Evolutionary conservation across 2,888 invertebrate species (phyloP).

Genomic region (Hybos culiciformis): DNA sequence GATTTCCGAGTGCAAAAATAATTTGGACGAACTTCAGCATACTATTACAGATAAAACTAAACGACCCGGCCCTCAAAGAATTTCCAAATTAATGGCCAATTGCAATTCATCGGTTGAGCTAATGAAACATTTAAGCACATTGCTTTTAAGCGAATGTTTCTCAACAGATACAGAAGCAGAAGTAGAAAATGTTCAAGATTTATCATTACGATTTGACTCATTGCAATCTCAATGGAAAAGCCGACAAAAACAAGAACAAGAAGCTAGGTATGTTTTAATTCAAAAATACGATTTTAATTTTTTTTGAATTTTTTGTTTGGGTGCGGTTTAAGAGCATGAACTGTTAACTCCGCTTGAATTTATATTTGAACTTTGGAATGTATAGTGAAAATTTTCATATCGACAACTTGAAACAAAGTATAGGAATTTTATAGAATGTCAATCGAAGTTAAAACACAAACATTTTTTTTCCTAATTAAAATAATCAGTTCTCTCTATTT

Average conservation of each 20-base stretch:
- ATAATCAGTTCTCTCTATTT: too few species aligned
- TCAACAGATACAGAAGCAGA: slow-evolving; percentile 52
- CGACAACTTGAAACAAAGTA: too few species aligned
- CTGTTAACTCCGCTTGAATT: too few species aligned
- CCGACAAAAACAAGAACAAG: slow-evolving; percentile 61
- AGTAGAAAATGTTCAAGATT: slow-evolving; percentile 47
- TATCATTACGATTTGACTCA: slow-evolving; percentile 53
- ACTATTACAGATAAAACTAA: slow-evolving; percentile 44
- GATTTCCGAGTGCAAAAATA: slow-evolving; percentile 52
- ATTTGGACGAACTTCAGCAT: slow-evolving; percentile 52
- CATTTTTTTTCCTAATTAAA: too few species aligned
- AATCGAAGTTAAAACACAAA: too few species aligned
- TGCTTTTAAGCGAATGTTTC: slow-evolving; percentile 60
- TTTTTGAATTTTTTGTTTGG: slow-evolving; percentile 13
- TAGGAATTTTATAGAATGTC: too few species aligned
- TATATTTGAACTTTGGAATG: too few species aligned
- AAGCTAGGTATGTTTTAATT: slow-evolving; percentile 50
- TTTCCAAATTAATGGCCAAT: slow-evolving; percentile 60
- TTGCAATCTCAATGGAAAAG: slow-evolving; percentile 57
- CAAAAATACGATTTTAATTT: slow-evolving; percentile 1
- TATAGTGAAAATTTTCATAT: too few species aligned
- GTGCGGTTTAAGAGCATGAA: slow-evolving; percentile 11
- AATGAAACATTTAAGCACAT: slow-evolving; percentile 61
- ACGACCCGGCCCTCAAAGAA: slow-evolving; percentile 51
- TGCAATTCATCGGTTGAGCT: slow-evolving; percentile 71